These are phyloP conservation scores for Stictonetta naevosa DNA, from an alignment of 2,113 vertebrate species.

Conservation along the genomic window DNA sequence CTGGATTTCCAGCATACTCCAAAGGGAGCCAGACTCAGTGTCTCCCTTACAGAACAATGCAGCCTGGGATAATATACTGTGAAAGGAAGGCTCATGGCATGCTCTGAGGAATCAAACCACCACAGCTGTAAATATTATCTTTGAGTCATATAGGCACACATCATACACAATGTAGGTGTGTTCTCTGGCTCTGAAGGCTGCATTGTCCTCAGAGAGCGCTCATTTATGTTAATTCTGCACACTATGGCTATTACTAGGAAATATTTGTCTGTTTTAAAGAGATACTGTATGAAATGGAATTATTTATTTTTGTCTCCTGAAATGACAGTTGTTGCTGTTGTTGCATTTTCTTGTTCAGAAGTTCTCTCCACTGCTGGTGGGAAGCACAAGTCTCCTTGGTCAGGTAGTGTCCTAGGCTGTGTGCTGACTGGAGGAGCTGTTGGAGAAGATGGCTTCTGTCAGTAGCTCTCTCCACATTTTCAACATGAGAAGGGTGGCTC, in stretches of 20 bases:
- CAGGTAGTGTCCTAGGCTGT: accelerated
- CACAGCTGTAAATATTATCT: constrained; percentile 43
- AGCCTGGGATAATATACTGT: background rate
- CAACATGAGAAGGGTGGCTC: background rate
- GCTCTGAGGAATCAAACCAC: background rate
- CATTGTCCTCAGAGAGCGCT: constrained; percentile 1
- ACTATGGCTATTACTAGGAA: background rate
- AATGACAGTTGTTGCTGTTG: background rate
- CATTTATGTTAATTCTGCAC: constrained; percentile 7
- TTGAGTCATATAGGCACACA: constrained; percentile 19
- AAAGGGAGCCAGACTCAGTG: background rate
- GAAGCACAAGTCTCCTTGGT: background rate
- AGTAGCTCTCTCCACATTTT: background rate
- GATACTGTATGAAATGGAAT: background rate
- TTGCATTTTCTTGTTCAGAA: background rate
- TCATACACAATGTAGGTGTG: background rate
- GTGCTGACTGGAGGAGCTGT: background rate
- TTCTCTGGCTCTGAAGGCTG: constrained; percentile 14
- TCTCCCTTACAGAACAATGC: constrained; percentile 28
- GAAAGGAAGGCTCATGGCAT: constrained; percentile 18
- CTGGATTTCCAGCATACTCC: background rate
- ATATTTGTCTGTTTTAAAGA: background rate
- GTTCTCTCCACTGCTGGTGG: accelerated
- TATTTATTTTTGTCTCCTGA: background rate
- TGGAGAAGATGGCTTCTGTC: background rate